Evolutionary conservation across 2,113 vertebrate species (phyloP).

Genomic region (Uria aalge): DNA sequence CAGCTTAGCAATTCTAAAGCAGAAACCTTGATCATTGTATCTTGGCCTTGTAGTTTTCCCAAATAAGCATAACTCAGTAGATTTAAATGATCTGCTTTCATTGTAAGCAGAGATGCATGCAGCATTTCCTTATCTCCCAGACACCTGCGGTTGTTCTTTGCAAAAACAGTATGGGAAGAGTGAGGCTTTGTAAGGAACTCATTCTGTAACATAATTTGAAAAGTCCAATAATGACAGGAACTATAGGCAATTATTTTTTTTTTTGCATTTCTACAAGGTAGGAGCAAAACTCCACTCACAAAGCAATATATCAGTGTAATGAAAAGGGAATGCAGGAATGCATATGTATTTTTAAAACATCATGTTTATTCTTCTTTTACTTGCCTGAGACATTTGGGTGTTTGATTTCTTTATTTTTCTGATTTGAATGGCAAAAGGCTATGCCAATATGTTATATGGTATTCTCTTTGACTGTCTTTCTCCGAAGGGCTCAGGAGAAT

Average conservation of each 20-base stretch:
- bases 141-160: background rate
- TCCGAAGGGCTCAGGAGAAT: background rate
- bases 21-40: background rate
- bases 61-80: background rate
- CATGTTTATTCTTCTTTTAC: background rate
- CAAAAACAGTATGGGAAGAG: background rate
- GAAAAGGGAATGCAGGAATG: background rate
- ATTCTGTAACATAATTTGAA: background rate
- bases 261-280: background rate
- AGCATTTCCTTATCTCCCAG: background rate
- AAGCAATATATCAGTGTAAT: background rate
- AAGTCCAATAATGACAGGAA: background rate
- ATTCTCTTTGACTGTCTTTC: background rate
- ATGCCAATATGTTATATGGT: background rate
- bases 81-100: background rate
- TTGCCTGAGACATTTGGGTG: background rate
- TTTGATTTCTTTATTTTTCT: background rate
- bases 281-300: fast-evolving
- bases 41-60: background rate
- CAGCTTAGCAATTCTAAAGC: background rate
- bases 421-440: background rate
- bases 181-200: background rate
- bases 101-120: background rate
- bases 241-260: background rate
- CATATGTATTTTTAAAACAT: background rate